These are phyloP conservation scores for Cololabis saira DNA, from an alignment of 2,113 vertebrate species.

Conservation along the genomic window DNA sequence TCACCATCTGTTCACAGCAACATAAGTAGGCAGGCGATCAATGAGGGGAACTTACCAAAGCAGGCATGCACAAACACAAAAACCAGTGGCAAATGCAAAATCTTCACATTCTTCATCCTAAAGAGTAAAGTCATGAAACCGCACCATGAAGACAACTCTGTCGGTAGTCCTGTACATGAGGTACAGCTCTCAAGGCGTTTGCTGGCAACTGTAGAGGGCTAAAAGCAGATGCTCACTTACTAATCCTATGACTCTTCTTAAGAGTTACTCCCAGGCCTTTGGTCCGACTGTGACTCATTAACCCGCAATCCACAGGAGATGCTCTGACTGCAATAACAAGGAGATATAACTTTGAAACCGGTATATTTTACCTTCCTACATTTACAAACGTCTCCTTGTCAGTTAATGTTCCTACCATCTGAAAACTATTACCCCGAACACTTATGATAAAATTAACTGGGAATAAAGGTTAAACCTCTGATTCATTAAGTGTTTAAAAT, in stretches of 20 bases:
- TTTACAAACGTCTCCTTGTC: no score
- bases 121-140: conserved; percentile 41
- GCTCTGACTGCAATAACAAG: not conserved
- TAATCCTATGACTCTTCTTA: conserved; percentile 93
- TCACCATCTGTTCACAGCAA: conserved; percentile 1
- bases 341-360: not conserved
- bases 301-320: conserved; percentile 17
- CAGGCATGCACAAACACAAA: conserved; percentile 83
- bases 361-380: no score
- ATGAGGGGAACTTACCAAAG: conserved; percentile 86
- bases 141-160: conserved; percentile 64
- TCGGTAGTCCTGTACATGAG: conserved; percentile 33
- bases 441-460: no score
- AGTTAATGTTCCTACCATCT: no score
- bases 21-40: not conserved
- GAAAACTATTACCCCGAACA: no score
- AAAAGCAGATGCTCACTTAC: conserved; percentile 83
- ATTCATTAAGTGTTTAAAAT: no score
- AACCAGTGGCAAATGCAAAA: conserved; percentile 70
- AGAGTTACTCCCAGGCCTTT: conserved; percentile 59
- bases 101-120: conserved; percentile 87
- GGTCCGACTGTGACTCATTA: conserved; percentile 26
- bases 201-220: conserved; percentile 62
- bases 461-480: no score
- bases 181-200: conserved; percentile 65